A percentile compares a stretch with the other conserved stretches of the same genome.
Conservation (phyloP, 2,888 invertebrate species). For the Drosophila fulvimacula region DNA sequence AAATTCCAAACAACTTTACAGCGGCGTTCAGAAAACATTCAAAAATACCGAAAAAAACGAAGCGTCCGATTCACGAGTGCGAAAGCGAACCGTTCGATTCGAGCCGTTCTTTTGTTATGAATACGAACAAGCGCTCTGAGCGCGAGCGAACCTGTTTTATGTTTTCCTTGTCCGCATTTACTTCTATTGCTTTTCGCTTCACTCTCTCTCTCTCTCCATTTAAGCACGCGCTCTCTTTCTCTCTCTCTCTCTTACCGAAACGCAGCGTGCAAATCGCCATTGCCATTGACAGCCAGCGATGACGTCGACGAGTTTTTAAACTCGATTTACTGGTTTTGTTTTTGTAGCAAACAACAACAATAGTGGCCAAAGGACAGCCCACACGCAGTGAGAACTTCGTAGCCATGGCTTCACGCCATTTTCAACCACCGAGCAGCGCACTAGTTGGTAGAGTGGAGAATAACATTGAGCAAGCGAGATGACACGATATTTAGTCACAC, state of each 20-base stretch:
- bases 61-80: conserved; percentile 65
- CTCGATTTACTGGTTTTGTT: conserved; percentile 69
- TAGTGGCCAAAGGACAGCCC: conserved; percentile 70
- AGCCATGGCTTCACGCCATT: conserved; percentile 75
- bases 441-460: conserved; percentile 29
- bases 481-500: conserved; percentile 52
- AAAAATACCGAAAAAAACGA: conserved; percentile 44
- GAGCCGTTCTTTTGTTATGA: conserved; percentile 85
- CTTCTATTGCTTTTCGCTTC: conserved; percentile 31
- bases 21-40: conserved; percentile 52
- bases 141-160: conserved; percentile 79
- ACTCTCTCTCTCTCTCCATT: conserved; percentile 32
- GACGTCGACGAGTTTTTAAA: conserved; percentile 62
- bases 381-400: conserved; percentile 61
- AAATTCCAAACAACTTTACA: conserved; percentile 39
- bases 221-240: conserved; percentile 13
- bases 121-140: conserved; percentile 71
- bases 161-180: conserved; percentile 34
- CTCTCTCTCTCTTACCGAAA: conserved; percentile 24
- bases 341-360: conserved; percentile 40
- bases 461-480: conserved; percentile 37
- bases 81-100: conserved; percentile 83
- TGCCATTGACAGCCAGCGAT: conserved; percentile 63
- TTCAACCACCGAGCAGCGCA: conserved; percentile 60
- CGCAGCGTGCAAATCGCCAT: conserved; percentile 66